Evolutionary conservation across 2,888 invertebrate genomes (phyloP).

Genomic region (Melitaea athalia): DNA sequence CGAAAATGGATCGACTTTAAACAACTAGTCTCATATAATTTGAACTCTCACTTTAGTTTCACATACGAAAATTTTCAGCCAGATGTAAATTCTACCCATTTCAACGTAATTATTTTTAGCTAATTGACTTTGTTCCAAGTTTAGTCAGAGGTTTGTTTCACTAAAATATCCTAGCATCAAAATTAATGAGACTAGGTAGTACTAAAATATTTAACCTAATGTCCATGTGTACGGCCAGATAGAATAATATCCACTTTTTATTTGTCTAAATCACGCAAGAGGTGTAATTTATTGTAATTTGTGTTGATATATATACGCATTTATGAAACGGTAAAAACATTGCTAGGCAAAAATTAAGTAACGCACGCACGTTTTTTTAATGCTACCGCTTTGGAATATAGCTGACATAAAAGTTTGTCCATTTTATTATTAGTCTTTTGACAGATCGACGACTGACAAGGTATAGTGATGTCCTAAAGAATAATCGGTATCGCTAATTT

Average conservation of each 20-base stretch:
- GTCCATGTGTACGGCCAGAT: not conserved
- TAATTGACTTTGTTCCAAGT: conserved; percentile 2
- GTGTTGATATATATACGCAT: not conserved
- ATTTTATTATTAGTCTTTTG: too few relatives aligned
- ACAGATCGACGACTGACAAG: too few relatives aligned
- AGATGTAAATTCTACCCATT: not conserved
- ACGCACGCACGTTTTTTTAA: too few relatives aligned
- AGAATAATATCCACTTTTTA: conserved; percentile 1
- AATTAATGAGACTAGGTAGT: not conserved
- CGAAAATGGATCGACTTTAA: not conserved
- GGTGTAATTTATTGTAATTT: not conserved
- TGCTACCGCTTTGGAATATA: too few relatives aligned
- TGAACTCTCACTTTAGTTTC: not conserved
- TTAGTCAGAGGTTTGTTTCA: not conserved
- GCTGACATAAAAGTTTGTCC: too few relatives aligned
- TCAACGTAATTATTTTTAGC: not conserved
- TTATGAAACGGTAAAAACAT: too few relatives aligned
- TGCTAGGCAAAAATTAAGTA: too few relatives aligned
- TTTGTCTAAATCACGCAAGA: not conserved
- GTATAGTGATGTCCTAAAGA: too few relatives aligned
- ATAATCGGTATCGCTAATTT: too few relatives aligned
- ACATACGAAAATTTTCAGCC: not conserved
- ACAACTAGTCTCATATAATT: not conserved
- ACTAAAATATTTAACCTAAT: not conserved
- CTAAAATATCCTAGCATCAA: conserved; percentile 3